phyloP scores from a whole-genome alignment of 2,888 invertebrate genomes.

The Drosophila algonquin region DNA sequence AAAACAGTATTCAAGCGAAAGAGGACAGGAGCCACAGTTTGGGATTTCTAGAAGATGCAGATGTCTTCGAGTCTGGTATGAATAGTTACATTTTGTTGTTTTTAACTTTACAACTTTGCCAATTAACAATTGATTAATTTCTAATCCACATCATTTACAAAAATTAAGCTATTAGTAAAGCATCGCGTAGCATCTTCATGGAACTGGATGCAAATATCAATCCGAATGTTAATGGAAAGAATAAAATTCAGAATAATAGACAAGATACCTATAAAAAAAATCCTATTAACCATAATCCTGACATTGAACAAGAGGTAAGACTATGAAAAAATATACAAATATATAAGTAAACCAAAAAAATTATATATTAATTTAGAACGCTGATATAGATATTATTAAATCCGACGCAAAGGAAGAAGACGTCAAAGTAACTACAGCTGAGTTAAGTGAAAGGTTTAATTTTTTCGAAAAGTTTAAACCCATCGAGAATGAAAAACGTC shows the following conservation, averaged over 20 bases:
- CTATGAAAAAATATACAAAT: not conserved
- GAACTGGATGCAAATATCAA: constrained; percentile 93
- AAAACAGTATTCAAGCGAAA: constrained; percentile 83
- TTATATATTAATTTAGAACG: constrained; percentile 26
- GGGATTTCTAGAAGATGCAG: constrained; percentile 87
- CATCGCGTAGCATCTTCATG: constrained; percentile 93
- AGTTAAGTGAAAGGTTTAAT: constrained; percentile 93
- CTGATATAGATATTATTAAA: constrained; percentile 88
- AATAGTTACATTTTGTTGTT: not conserved
- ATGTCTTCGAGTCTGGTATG: constrained; percentile 83
- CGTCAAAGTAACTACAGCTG: constrained; percentile 91
- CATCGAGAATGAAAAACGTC: constrained; percentile 86
- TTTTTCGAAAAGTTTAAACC: constrained; percentile 95
- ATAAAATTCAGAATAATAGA: constrained; percentile 8
- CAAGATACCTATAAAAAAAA: constrained; percentile 6
- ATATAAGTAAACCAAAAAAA: not conserved
- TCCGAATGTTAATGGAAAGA: constrained; percentile 69
- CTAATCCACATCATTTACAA: not conserved
- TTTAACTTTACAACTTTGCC: not conserved
- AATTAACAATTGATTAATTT: not conserved
- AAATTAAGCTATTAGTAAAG: constrained; percentile 90
- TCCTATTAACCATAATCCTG: constrained; percentile 8
- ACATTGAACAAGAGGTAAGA: constrained; percentile 51
- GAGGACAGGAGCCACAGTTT: constrained; percentile 24
- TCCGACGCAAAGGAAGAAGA: constrained; percentile 90